Evolutionary conservation across 2,113 vertebrate genomes (phyloP), one percentile per base, ranked within the genome.

Genomic region (Theristicus caerulescens): DNA sequence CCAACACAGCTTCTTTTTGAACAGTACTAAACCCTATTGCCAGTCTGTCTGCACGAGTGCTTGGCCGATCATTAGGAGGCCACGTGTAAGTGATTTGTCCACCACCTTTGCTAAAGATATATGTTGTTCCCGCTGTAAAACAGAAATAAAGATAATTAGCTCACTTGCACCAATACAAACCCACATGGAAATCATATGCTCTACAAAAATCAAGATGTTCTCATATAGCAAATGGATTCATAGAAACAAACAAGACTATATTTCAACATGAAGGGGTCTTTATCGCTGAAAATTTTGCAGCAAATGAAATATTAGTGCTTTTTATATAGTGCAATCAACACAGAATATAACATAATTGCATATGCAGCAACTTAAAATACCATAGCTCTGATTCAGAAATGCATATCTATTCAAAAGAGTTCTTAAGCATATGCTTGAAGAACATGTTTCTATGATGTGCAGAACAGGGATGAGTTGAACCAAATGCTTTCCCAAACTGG

Each of bases 21-120:
- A 99, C 99, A 14, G 99, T 99, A 98, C 99, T 99, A 98, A 99
- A 99, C 62, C 99, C 99, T 96, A 99, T 99, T 44, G 99, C 99
- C 97, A 99, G 98, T 93, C 99, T 98, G 98, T 99, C 99, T 10
- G 99, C 99, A 40, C 99, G 98, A 6, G 99, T 99, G 97, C 99
- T 99, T 61, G 99, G 99, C 81, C 99, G 98, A 97, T 99, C 99
- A 57, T 99, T 99, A 22, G 99, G 99, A 70, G 99, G 99, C 99
- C 99, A 99, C 2, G 99, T 99, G 98, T 99, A 99, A 9, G 99
- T 99, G 98, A 99, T 99, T 49, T 99, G 98, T 98, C 99, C 99
- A 97, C 99, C 99, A 84, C 99, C 99, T 98, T 99, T 99, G 95
- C 99, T 99, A 97, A 99, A 99, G 98, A 99, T 99, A 97, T 99